Percentiles rank a stretch among this genome's conserved stretches.
Conservation (phyloP, 1,140 invertebrate species). For the Frieseomelitta varia region DNA sequence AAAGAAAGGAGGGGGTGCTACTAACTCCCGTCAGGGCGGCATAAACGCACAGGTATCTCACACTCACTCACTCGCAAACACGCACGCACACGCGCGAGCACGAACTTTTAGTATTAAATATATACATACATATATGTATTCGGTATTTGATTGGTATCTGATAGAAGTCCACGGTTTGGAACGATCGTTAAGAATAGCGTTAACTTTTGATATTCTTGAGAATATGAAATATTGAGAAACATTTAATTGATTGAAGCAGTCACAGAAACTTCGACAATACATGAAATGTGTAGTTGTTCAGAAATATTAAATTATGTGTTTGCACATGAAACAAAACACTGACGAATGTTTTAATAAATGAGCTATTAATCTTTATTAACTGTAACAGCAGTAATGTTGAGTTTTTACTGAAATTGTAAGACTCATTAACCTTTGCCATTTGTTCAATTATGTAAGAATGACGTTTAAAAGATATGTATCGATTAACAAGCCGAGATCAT, state of each 20-base stretch:
- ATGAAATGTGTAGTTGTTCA: not conserved
- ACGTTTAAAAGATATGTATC: not conserved
- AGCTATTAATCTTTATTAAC: not conserved
- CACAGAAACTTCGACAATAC: not conserved
- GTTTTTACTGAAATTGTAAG: not conserved
- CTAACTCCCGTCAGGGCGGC: slow-evolving; percentile 69
- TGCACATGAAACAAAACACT: not conserved
- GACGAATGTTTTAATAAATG: not conserved
- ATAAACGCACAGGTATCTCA: slow-evolving; percentile 60
- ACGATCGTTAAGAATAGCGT: not conserved
- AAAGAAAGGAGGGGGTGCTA: slow-evolving; percentile 75
- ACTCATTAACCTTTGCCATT: not conserved
- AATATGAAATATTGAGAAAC: not conserved
- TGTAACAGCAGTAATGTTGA: no score
- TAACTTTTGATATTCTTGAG: not conserved
- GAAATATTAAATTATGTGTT: no score
- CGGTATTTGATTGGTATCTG: not conserved
- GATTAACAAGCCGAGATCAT: not conserved
- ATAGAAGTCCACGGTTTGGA: not conserved
- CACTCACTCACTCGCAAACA: not conserved
- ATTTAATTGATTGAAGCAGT: not conserved
- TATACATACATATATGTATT: not conserved
- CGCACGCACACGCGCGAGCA: no score
- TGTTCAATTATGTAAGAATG: not conserved
- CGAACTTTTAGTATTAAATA: not conserved